These are phyloP conservation scores for Spheniscus humboldti DNA, from an alignment of 2,797 vertebrate genomes.

Conservation along the genomic window DNA sequence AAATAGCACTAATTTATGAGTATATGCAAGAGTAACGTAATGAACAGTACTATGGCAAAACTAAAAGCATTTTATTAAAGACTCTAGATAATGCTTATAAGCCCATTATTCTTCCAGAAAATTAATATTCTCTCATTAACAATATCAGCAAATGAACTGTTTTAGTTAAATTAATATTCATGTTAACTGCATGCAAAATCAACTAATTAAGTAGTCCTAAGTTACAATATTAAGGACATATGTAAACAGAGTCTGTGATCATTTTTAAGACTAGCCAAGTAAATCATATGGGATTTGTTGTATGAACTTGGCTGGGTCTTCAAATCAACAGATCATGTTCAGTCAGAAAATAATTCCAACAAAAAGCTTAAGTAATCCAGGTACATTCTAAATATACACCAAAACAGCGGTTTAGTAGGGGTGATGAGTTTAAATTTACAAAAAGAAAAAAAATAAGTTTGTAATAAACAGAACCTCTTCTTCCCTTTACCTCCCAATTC, in stretches of 20 bases:
- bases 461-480: neutral
- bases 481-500: neutral
- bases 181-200: neutral
- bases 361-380: neutral
- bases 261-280: conserved; percentile 24
- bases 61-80: conserved; percentile 4
- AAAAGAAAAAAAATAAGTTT: neutral
- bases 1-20: neutral
- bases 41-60: neutral
- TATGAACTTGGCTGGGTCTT: neutral
- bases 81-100: conserved; percentile 3
- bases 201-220: conserved; percentile 34
- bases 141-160: conserved; percentile 36
- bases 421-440: neutral
- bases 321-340: neutral
- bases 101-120: conserved; percentile 29
- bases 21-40: neutral
- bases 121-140: conserved; percentile 43
- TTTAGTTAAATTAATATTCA: conserved; percentile 36
- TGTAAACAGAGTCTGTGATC: neutral
- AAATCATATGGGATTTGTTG: neutral
- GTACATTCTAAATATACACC: neutral
- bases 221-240: conserved; percentile 12
- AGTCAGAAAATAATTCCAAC: neutral
- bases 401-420: neutral